Conservation (phyloP, 2,797 vertebrate genomes). For the Thaleichthys pacificus region DNA sequence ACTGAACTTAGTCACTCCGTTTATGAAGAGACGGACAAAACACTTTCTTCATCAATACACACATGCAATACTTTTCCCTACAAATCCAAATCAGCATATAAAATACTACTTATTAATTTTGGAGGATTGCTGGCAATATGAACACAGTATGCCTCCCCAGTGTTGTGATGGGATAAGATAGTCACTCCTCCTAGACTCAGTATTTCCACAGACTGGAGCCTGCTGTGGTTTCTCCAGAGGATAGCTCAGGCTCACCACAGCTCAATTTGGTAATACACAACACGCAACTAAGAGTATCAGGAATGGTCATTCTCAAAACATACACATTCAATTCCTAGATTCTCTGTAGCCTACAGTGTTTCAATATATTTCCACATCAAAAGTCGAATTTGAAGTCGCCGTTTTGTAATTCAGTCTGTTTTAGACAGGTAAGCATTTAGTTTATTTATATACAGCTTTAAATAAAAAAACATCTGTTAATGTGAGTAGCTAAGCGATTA, state of each 20-base stretch:
- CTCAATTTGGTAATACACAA: constrained; percentile 48
- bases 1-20: too few species aligned
- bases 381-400: too few species aligned
- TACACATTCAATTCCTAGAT: background rate
- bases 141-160: constrained; percentile 12
- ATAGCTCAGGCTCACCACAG: constrained; percentile 36
- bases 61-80: background rate
- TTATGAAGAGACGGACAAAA: too few species aligned
- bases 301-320: constrained; percentile 39
- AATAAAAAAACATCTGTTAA: too few species aligned
- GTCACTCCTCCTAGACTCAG: constrained; percentile 50
- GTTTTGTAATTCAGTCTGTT: too few species aligned
- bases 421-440: too few species aligned
- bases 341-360: too few species aligned
- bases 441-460: too few species aligned
- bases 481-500: too few species aligned
- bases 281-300: constrained; percentile 31
- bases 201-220: constrained; percentile 37
- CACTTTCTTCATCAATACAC: too few species aligned
- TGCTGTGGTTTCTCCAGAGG: constrained; percentile 37
- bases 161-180: constrained; percentile 38
- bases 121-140: constrained; percentile 12
- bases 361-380: too few species aligned
- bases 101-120: background rate
- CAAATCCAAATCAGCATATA: background rate